phyloP scores from a whole-genome alignment of 1,140 invertebrate genomes.

The Psix sp. region DNA sequence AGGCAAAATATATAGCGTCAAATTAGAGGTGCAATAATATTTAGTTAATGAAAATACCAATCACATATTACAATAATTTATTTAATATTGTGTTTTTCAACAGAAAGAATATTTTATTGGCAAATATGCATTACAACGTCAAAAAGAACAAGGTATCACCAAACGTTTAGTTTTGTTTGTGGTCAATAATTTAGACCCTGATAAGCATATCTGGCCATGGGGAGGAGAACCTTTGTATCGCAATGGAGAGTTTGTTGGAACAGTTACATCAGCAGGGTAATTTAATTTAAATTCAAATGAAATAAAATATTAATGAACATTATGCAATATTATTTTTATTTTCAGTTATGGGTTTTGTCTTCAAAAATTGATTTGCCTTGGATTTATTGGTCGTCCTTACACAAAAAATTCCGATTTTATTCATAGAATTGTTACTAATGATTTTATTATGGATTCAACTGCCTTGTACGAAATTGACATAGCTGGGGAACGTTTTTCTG shows the following conservation, averaged over 20 bases:
- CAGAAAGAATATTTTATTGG: constrained; percentile 85
- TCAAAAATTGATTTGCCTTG: constrained; percentile 81
- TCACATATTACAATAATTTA: neutral
- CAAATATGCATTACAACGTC: constrained; percentile 82
- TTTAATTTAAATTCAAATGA: constrained; percentile 2
- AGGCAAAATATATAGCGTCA: constrained; percentile 84
- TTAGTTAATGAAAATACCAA: no score
- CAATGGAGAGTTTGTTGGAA: constrained; percentile 84
- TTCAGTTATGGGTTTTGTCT: constrained; percentile 82
- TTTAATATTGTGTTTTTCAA: constrained; percentile 22
- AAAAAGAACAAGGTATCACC: constrained; percentile 83
- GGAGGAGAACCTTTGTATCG: constrained; percentile 88
- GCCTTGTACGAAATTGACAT: constrained; percentile 83
- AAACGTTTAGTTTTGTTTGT: constrained; percentile 85
- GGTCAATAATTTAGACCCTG: constrained; percentile 84
- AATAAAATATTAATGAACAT: neutral
- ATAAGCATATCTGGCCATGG: constrained; percentile 88
- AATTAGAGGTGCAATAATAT: constrained; percentile 79
- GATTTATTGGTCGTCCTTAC: constrained; percentile 79
- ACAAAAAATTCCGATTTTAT: constrained; percentile 28
- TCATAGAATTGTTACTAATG: constrained; percentile 76
- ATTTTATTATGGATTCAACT: constrained; percentile 80
- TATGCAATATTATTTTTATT: constrained; percentile 36
- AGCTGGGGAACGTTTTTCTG: constrained; percentile 80
- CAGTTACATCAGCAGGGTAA: constrained; percentile 86